Conservation (phyloP, 2,113 vertebrate genomes). For the Sialia sialis region DNA sequence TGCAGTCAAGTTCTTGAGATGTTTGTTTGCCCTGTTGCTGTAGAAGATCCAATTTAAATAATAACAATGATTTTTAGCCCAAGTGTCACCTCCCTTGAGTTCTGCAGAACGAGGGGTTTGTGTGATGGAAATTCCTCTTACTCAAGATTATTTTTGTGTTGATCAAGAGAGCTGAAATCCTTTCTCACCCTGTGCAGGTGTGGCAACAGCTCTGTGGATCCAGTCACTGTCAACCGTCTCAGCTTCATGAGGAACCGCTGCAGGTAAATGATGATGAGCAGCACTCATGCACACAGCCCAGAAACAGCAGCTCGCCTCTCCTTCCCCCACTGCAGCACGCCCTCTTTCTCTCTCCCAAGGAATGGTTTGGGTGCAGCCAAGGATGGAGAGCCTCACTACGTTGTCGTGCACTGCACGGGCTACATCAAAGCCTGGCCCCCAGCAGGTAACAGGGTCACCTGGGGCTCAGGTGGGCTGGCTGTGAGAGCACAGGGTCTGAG, state of each 20-base stretch:
- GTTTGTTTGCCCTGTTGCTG: not conserved
- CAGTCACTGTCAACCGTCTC: slow-evolving; percentile 85
- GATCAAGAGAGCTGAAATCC: not conserved
- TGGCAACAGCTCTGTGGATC: slow-evolving; percentile 83
- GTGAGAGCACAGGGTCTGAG: fast-evolving
- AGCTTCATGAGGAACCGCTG: slow-evolving; percentile 88
- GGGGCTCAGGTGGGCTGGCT: fast-evolving
- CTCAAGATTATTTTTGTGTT: not conserved
- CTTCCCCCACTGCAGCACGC: not conserved
- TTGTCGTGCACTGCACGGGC: slow-evolving; percentile 96
- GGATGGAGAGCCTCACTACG: slow-evolving; percentile 91
- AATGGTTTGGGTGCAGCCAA: slow-evolving; percentile 81
- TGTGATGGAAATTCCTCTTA: not conserved
- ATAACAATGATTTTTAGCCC: not conserved
- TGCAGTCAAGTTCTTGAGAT: fast-evolving
- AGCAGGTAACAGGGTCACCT: slow-evolving; percentile 73
- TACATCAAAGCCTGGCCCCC: slow-evolving; percentile 98
- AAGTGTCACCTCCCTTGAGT: not conserved
- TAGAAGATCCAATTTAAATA: not conserved
- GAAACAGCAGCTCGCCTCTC: fast-evolving
- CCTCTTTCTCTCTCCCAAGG: not conserved
- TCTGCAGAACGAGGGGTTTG: not conserved
- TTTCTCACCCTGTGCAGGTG: slow-evolving; percentile 73
- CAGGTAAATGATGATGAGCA: slow-evolving; percentile 68
- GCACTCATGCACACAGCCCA: fast-evolving